Evolutionary conservation across 2,888 invertebrate species (phyloP).

Genomic region (Germaria angustata): DNA sequence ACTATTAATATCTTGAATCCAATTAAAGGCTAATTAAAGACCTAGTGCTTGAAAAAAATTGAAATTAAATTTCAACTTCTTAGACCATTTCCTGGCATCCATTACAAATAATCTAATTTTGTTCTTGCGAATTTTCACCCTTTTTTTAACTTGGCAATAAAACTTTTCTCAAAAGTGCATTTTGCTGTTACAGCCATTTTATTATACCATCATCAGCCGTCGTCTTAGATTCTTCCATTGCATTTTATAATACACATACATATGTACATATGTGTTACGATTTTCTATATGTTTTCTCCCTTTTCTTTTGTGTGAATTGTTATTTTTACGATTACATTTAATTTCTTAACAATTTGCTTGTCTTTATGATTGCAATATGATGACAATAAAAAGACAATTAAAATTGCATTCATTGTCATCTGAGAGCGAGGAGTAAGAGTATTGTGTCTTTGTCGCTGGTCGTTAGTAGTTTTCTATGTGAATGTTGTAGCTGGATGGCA

Average conservation of each 20-base stretch:
- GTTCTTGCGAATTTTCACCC: too few species aligned
- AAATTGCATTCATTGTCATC: slow-evolving; percentile 64
- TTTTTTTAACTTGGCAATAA: neutral
- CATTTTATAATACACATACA: neutral
- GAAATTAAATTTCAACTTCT: too few species aligned
- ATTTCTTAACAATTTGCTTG: slow-evolving; percentile 31
- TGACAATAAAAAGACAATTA: slow-evolving; percentile 65
- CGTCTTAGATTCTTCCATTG: slow-evolving; percentile 24
- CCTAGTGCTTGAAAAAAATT: too few species aligned
- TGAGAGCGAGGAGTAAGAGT: too few species aligned
- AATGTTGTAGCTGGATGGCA: neutral
- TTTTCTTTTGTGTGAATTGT: slow-evolving; percentile 27
- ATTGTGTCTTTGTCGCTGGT: slow-evolving; percentile 2
- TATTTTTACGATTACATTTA: slow-evolving; percentile 28
- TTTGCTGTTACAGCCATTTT: slow-evolving; percentile 41
- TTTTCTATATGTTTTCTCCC: neutral
- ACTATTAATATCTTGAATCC: too few species aligned
- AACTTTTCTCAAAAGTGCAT: slow-evolving; percentile 21
- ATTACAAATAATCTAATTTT: too few species aligned
- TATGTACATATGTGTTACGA: neutral
- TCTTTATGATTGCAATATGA: slow-evolving; percentile 49
- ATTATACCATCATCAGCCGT: neutral
- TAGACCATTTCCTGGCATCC: too few species aligned
- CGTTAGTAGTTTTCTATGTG: slow-evolving; percentile 33
- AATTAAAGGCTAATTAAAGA: too few species aligned